A percentile compares a stretch with the other conserved stretches of the same genome.
Conservation (phyloP, 1,140 invertebrate species). For the Macrobrachium nipponense region DNA sequence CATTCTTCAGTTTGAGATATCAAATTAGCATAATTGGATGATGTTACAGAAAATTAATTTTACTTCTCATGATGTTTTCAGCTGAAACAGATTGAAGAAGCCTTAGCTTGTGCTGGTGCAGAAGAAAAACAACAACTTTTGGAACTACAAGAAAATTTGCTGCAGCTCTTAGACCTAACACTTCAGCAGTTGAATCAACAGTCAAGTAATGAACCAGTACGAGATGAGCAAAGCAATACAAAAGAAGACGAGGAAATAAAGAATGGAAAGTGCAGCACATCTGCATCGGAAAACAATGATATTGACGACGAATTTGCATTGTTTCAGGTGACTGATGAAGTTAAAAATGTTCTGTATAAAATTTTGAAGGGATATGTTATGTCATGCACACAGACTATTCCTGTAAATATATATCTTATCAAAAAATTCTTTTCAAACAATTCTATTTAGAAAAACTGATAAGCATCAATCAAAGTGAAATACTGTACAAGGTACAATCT, state of each 20-base stretch:
- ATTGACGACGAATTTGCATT: slow-evolving; percentile 51
- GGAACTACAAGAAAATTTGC: slow-evolving; percentile 43
- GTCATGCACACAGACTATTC: neutral
- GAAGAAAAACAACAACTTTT: slow-evolving; percentile 42
- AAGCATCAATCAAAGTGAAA: too few species aligned
- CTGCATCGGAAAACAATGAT: slow-evolving; percentile 5
- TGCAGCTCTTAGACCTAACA: slow-evolving; percentile 46
- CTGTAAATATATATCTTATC: too few species aligned
- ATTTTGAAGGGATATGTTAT: neutral
- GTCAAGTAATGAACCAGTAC: neutral
- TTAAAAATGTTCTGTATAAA: neutral
- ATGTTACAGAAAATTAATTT: neutral
- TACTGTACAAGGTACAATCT: too few species aligned
- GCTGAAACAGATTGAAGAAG: slow-evolving; percentile 47
- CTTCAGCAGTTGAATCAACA: slow-evolving; percentile 42
- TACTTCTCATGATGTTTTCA: neutral
- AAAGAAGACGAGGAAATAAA: neutral
- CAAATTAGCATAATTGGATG: neutral
- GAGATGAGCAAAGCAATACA: neutral
- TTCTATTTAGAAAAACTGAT: too few species aligned
- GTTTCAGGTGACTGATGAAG: slow-evolving; percentile 31
- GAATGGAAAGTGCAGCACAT: neutral
- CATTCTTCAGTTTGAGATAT: neutral
- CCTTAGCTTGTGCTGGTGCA: slow-evolving; percentile 22
- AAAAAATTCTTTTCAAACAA: too few species aligned